These are phyloP conservation scores for Eumacrocentrus americanus DNA, from an alignment of 2,888 invertebrate genomes.

Conservation along the genomic window DNA sequence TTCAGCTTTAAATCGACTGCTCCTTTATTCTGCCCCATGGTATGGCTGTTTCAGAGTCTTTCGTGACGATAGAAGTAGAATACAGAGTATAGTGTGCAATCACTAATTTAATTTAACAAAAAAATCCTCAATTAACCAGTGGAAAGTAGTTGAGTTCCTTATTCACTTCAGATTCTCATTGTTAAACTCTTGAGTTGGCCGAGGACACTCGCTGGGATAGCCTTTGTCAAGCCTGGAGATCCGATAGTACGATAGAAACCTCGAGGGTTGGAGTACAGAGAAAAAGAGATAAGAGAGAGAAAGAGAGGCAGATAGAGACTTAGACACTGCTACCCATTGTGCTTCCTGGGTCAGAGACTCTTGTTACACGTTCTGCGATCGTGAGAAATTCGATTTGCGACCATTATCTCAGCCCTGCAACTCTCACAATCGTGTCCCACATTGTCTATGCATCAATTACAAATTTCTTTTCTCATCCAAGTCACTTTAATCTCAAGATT, in stretches of 20 bases:
- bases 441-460: constrained; percentile 17
- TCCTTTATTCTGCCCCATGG: no score
- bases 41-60: no score
- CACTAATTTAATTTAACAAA: no score
- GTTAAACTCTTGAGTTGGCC: neutral
- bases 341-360: constrained; percentile 30
- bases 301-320: neutral
- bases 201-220: constrained; percentile 12
- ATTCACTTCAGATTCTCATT: neutral
- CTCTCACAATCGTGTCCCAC: constrained; percentile 23
- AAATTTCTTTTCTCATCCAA: constrained; percentile 12
- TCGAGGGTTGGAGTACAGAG: neutral
- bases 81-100: no score
- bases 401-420: constrained; percentile 19
- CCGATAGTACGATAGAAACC: constrained; percentile 23
- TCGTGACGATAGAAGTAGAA: no score
- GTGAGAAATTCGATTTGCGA: constrained; percentile 30
- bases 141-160: neutral
- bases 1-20: no score
- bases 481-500: neutral
- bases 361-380: constrained; percentile 27
- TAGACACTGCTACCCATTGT: constrained; percentile 26
- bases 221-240: constrained; percentile 20
- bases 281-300: neutral
- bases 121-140: no score